Conservation (phyloP, 2,797 vertebrate genomes). For the Menidia menidia region DNA sequence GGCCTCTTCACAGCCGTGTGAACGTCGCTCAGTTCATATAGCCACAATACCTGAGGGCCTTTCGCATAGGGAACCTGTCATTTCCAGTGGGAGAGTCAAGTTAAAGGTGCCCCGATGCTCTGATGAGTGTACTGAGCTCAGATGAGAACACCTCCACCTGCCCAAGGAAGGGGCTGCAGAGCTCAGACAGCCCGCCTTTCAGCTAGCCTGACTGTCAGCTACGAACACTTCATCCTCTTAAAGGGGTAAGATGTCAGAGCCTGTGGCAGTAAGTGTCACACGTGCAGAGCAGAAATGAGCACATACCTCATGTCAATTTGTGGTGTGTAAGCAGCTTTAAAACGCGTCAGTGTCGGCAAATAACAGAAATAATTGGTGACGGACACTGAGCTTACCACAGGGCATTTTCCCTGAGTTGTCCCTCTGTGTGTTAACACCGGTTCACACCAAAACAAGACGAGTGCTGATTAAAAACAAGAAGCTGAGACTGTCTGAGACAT, state of each 20-base stretch:
- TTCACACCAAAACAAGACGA: slow-evolving; percentile 17
- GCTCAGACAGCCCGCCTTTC: slow-evolving; percentile 35
- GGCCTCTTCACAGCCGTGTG: slow-evolving; percentile 58
- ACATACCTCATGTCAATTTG: slow-evolving; percentile 46
- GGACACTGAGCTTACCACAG: slow-evolving; percentile 44
- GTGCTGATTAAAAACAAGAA: slow-evolving; percentile 8
- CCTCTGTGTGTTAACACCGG: slow-evolving; percentile 36
- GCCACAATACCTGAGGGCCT: slow-evolving; percentile 34
- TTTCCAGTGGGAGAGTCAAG: slow-evolving; percentile 23
- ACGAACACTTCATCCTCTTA: slow-evolving; percentile 41
- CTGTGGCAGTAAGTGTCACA: slow-evolving; percentile 32
- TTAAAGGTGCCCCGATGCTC: slow-evolving; percentile 17
- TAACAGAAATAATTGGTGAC: slow-evolving; percentile 36
- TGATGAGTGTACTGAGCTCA: slow-evolving; percentile 56
- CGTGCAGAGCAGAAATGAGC: slow-evolving; percentile 29
- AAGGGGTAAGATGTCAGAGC: slow-evolving; percentile 33
- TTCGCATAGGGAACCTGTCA: slow-evolving; percentile 44
- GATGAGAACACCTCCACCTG: slow-evolving; percentile 36
- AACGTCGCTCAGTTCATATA: slow-evolving; percentile 51
- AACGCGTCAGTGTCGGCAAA: slow-evolving; percentile 40
- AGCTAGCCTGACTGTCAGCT: slow-evolving; percentile 51
- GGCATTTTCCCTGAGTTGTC: slow-evolving; percentile 58
- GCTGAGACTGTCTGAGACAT: not conserved
- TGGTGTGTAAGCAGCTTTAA: slow-evolving; percentile 54
- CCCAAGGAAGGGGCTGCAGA: slow-evolving; percentile 32